A percentile compares a stretch with the other conserved stretches of the same genome.
These are phyloP conservation scores for Drosophila quadrilineata DNA, from an alignment of 1,140 invertebrate species.

Conservation along the genomic window DNA sequence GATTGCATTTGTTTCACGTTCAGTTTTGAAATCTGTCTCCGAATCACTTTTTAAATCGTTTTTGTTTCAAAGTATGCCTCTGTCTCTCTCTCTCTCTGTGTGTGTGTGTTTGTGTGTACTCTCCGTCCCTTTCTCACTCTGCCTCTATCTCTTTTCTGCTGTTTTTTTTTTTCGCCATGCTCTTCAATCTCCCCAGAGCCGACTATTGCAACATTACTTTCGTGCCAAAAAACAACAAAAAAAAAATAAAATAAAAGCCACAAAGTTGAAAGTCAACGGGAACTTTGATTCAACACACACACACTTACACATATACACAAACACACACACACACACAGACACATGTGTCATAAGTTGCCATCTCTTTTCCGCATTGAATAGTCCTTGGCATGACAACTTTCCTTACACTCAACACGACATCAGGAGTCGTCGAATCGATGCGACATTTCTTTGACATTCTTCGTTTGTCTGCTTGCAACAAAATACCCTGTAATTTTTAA, in stretches of 20 bases:
- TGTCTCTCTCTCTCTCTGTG: neutral
- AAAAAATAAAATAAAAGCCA: too few species aligned
- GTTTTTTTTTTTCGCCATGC: constrained; percentile 66
- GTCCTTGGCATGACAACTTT: constrained; percentile 47
- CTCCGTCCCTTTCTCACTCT: neutral
- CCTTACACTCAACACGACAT: constrained; percentile 55
- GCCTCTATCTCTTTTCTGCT: neutral
- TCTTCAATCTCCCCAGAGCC: constrained; percentile 66
- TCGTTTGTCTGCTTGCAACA: neutral
- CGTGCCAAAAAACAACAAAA: constrained; percentile 44
- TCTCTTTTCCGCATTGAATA: constrained; percentile 15
- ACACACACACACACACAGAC: neutral
- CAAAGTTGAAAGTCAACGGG: constrained; percentile 42
- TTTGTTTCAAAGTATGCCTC: constrained; percentile 59
- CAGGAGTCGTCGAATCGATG: constrained; percentile 46
- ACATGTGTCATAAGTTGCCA: neutral
- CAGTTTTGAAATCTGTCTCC: constrained; percentile 58
- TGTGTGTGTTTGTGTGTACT: constrained; percentile 7
- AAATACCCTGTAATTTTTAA: constrained; percentile 9
- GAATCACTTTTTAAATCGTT: constrained; percentile 75
- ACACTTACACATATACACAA: neutral
- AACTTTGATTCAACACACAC: constrained; percentile 19
- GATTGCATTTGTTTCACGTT: constrained; percentile 26
- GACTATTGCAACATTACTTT: constrained; percentile 57
- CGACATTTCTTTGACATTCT: constrained; percentile 50